A percentile compares a stretch with the other conserved stretches of the same genome.
phyloP scores from a whole-genome alignment of 2,113 vertebrate genomes.

The Entomyzon cyanotis region DNA sequence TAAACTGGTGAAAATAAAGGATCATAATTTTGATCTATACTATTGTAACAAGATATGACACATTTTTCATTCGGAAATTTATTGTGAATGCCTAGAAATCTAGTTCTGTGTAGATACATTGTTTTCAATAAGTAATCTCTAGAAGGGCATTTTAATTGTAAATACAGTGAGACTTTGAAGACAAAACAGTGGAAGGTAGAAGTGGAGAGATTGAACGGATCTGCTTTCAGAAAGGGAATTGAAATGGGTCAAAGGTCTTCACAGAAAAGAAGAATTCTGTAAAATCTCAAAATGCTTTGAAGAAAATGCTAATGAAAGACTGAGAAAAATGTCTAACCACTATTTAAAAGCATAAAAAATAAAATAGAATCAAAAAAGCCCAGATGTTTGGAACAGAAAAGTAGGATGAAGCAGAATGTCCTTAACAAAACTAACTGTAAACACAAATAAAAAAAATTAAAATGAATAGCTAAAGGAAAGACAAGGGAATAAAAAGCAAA shows the following conservation, averaged over 20 bases:
- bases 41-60: background rate
- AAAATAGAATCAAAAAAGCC: background rate
- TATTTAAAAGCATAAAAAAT: background rate
- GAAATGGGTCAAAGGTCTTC: background rate
- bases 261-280: background rate
- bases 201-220: background rate
- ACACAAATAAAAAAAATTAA: background rate
- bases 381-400: background rate
- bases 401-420: background rate
- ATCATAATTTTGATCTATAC: background rate
- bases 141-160: background rate
- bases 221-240: background rate
- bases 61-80: background rate
- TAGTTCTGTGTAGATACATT: background rate
- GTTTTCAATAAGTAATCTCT: background rate
- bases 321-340: background rate
- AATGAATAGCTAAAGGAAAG: background rate
- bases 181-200: background rate
- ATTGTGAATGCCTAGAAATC: background rate
- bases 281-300: background rate
- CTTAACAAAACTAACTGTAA: background rate
- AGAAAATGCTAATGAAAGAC: background rate
- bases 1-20: background rate
- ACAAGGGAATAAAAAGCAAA: fast-evolving
- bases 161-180: background rate